phyloP scores from a whole-genome alignment of 2,888 invertebrate species.

The Trissoscelio sp. region DNA sequence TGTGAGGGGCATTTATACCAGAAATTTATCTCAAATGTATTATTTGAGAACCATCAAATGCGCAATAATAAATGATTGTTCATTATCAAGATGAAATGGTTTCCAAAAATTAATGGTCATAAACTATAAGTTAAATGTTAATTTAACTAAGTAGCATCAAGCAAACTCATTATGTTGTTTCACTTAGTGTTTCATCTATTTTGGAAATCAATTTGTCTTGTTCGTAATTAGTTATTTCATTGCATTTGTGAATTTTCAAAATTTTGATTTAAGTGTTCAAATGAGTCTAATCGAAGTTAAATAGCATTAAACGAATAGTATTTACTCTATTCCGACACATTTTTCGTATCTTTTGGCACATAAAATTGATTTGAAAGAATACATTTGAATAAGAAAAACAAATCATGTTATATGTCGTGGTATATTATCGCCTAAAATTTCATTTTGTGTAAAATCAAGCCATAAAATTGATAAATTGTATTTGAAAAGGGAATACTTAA shows the following conservation, averaged over 20 bases:
- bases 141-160: too few species aligned
- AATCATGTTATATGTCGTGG: background rate
- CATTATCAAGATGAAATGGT: slow-evolving; percentile 19
- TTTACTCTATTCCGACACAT: background rate
- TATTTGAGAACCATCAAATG: slow-evolving; percentile 35
- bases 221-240: slow-evolving; percentile 6
- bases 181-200: background rate
- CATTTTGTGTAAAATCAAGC: slow-evolving; percentile 5
- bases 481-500: slow-evolving; percentile 23
- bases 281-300: background rate
- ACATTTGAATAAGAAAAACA: too few species aligned
- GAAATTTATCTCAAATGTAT: slow-evolving; percentile 28
- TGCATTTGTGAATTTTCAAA: slow-evolving; percentile 11
- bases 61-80: slow-evolving; percentile 50
- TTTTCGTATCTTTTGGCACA: background rate
- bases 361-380: background rate
- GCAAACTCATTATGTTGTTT: too few species aligned
- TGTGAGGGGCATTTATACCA: slow-evolving; percentile 47
- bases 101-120: background rate
- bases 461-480: slow-evolving; percentile 29
- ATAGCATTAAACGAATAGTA: background rate
- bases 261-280: slow-evolving; percentile 6
- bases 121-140: background rate
- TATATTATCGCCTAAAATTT: slow-evolving; percentile 11
- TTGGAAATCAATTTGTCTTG: slow-evolving; percentile 1